Percentiles rank a stretch among this genome's conserved stretches.
These are phyloP conservation scores for Porites divaricata DNA, from an alignment of 92 coral and sea anemone species.

Conservation along the genomic window DNA sequence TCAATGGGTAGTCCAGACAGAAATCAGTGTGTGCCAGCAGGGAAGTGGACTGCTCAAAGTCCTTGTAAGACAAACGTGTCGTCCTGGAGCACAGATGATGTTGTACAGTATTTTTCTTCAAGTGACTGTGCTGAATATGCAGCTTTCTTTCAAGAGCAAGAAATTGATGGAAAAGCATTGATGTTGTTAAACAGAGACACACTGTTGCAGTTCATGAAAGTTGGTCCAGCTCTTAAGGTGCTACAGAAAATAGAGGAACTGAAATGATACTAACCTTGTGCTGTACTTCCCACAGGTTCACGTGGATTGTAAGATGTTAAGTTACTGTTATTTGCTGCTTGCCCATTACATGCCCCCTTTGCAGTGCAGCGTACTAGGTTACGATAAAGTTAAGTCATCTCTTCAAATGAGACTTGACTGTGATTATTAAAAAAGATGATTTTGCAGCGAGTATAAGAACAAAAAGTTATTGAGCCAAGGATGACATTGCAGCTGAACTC, in stretches of 20 bases:
- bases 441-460: too few relatives aligned
- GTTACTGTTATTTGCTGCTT: too few relatives aligned
- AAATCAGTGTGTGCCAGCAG: neutral
- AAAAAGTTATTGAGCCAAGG: too few relatives aligned
- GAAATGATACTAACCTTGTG: neutral
- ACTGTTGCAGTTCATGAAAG: constrained; percentile 73
- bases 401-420: too few relatives aligned
- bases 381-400: too few relatives aligned
- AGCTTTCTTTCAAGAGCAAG: constrained; percentile 73
- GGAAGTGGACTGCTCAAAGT: neutral
- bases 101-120: constrained; percentile 50
- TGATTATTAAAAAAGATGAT: too few relatives aligned
- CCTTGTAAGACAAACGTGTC: constrained; percentile 15
- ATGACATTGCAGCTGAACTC: too few relatives aligned
- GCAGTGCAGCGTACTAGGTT: too few relatives aligned
- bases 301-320: constrained; percentile 1
- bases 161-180: constrained; percentile 81
- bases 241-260: constrained; percentile 51
- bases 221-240: constrained; percentile 82
- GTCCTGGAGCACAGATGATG: constrained; percentile 67
- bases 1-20: constrained; percentile 12
- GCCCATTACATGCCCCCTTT: neutral
- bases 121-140: constrained; percentile 69
- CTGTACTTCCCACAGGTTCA: neutral
- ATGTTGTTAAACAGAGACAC: constrained; percentile 64